A percentile compares a stretch with the other conserved stretches of the same genome.
These are phyloP conservation scores for Polypterus senegalus DNA, from an alignment of 2,113 vertebrate species.

Conservation along the genomic window DNA sequence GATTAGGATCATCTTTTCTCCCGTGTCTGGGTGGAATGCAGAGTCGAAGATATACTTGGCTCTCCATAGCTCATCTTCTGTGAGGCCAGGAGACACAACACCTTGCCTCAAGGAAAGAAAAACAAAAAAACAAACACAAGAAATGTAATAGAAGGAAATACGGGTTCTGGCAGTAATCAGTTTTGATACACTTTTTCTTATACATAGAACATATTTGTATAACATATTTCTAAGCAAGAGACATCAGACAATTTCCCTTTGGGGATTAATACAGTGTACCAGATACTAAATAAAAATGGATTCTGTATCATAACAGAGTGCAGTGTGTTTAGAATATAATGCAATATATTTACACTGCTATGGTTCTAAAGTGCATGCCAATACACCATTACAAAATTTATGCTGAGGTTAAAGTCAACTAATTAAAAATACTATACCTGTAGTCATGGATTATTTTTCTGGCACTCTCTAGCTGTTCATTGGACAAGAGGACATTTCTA, in stretches of 20 bases:
- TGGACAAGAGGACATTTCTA: conserved; percentile 77
- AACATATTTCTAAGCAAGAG: too few species aligned
- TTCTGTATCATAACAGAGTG: not conserved
- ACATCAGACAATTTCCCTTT: not conserved
- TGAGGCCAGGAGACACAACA: conserved; percentile 67
- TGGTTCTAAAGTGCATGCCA: not conserved
- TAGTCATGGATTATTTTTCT: conserved; percentile 76
- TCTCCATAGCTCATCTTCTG: conserved; percentile 86
- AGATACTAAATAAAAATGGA: not conserved
- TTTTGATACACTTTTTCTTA: not conserved
- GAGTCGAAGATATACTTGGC: conserved; percentile 94
- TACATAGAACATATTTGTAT: too few species aligned
- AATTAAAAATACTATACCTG: conserved; percentile 51
- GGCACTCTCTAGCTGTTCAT: conserved; percentile 68
- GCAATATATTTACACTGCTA: too few species aligned
- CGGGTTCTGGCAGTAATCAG: not conserved
- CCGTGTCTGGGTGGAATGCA: conserved; percentile 92
- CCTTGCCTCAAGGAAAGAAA: conserved; percentile 57
- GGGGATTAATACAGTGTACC: not conserved
- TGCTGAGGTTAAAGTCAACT: too few species aligned
- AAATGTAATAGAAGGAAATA: not conserved
- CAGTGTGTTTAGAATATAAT: not conserved
- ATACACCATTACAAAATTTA: not conserved
- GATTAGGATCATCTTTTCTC: conserved; percentile 94
- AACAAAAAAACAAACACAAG: conserved; percentile 3